Evolutionary conservation across 1,140 invertebrate species (phyloP).

Genomic region (Acromyrmex heyeri): DNA sequence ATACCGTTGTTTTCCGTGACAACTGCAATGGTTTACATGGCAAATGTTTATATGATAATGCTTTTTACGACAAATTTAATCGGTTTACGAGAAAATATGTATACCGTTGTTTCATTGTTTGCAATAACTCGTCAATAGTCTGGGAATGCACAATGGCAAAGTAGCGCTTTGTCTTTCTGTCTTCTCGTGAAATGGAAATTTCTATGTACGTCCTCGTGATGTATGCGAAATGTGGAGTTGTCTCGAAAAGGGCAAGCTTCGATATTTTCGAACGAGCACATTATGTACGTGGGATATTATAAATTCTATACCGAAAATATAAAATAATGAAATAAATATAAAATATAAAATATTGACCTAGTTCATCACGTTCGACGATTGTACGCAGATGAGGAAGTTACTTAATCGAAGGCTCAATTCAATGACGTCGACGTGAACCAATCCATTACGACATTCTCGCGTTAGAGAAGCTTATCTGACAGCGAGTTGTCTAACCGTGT

Average conservation of each 20-base stretch:
- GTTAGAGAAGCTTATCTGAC: slow-evolving; percentile 2
- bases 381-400: neutral
- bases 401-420: slow-evolving; percentile 18
- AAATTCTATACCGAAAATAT: neutral
- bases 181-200: neutral
- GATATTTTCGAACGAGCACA: neutral
- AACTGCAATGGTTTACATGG: neutral
- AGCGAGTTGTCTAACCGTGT: slow-evolving; percentile 12
- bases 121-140: slow-evolving; percentile 14
- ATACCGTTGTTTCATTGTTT: neutral
- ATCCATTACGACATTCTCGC: slow-evolving; percentile 21
- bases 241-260: neutral
- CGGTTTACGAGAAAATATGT: neutral
- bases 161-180: neutral
- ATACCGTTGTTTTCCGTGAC: neutral
- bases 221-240: neutral
- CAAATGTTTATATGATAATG: too few relatives aligned
- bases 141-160: neutral
- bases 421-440: slow-evolving; percentile 5
- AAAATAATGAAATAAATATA: slow-evolving; percentile 15
- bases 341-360: slow-evolving; percentile 19
- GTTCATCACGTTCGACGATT: neutral
- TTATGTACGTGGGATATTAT: neutral
- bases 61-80: neutral
- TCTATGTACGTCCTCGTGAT: neutral